phyloP scores from a whole-genome alignment of 2,888 invertebrate genomes.

The Blera fallax region DNA sequence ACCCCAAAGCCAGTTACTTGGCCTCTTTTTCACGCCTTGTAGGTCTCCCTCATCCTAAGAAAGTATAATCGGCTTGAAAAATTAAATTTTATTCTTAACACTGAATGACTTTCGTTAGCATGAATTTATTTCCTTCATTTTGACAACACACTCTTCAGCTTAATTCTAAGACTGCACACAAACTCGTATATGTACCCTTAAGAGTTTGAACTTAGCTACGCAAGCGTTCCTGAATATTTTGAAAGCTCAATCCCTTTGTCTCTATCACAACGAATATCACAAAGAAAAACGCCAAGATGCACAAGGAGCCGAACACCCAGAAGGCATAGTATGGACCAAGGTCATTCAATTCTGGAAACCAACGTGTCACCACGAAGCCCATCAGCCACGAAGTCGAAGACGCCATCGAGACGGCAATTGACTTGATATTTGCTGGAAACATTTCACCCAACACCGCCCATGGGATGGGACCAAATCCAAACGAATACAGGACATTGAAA shows the following conservation, averaged over 20 bases:
- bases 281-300: constrained; percentile 86
- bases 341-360: constrained; percentile 84
- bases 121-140: no score
- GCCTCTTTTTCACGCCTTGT: no score
- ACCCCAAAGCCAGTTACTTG: no score
- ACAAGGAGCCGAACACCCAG: constrained; percentile 87
- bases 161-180: neutral
- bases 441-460: constrained; percentile 93
- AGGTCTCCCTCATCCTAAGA: no score
- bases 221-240: constrained; percentile 90
- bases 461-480: constrained; percentile 89
- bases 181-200: neutral
- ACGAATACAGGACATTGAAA: constrained; percentile 89
- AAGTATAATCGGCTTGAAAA: no score
- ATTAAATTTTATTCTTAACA: no score
- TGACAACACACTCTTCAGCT: neutral
- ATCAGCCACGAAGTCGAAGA: constrained; percentile 89
- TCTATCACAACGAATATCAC: constrained; percentile 90
- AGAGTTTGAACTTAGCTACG: constrained; percentile 81
- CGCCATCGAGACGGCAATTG: constrained; percentile 88
- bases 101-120: no score
- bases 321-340: constrained; percentile 88
- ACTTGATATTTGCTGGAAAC: constrained; percentile 90
- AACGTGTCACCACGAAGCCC: constrained; percentile 89
- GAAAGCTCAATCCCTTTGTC: constrained; percentile 93